Base-by-base conservation (phyloP, 2,113 vertebrate genomes). In the Myrmecophaga tridactyla region DNA sequence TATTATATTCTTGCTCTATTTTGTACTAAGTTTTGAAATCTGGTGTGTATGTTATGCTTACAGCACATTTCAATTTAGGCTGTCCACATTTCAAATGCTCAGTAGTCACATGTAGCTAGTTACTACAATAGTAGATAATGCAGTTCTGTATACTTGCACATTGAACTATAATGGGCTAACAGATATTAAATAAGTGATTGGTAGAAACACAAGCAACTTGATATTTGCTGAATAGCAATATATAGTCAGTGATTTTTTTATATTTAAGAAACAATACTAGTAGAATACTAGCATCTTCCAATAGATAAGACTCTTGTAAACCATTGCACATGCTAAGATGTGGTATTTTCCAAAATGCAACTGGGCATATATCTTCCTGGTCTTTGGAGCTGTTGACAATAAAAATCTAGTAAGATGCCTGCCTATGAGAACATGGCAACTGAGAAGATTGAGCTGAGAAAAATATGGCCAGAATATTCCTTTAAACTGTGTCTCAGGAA, bases 231-330 rank as follows among this genome's bases (percentile, higher is more conserved):
- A 0, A 8, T 6, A 46, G 10, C 65, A 46, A 80, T 43, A 83
- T 62, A 53, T 7, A 84, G n/a, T 82, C 36, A 58, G 34, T 73
- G 23, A 85, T 63, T 85, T 48, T 48, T 96, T 92, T 92, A 11
- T 1, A 17, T 86, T 90, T 93, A 95, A 90, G 11, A 81, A 86
- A 72, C 27, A 63, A 4, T 20, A 48, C 80, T 25, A 94, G n/a
- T 36, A 94, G 65, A 36, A 76, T 89, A 86, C 31, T 90, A 62
- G 31, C 69, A 90, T 81, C 60, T 51, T 93, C 65, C 84, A 83
- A 94, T 78, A 70, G 15, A 41, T 43, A n/a, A 87, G 73, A 76
- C 75, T 84, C 48, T 73, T 36, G 34, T 70, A 18, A 90, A 86
- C 81, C 60, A 1, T 36, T 70, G 34, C 14, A 87, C 72, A 87